Evolutionary conservation across 1,140 invertebrate genomes (phyloP).

Genomic region (Gonioctena quinquepunctata): DNA sequence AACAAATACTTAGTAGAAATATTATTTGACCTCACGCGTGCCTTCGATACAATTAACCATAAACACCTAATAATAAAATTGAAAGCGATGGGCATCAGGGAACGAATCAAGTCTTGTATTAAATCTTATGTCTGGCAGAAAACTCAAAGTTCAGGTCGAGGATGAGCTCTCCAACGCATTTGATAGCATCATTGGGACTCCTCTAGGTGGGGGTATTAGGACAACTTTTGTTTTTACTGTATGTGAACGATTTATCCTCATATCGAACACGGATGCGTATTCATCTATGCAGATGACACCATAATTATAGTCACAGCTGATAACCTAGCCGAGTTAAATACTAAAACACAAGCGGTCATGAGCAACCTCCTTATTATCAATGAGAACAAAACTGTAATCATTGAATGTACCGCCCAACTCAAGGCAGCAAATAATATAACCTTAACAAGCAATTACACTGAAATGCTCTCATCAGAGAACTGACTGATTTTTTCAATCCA

Average conservation of each 20-base stretch:
- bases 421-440: not conserved
- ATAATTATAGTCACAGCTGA: not conserved
- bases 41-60: not conserved
- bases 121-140: not conserved
- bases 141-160: slow-evolving; percentile 7
- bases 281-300: slow-evolving; percentile 5
- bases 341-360: not conserved
- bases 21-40: slow-evolving; percentile 2
- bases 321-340: not conserved
- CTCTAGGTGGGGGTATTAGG: not conserved
- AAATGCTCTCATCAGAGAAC: not conserved
- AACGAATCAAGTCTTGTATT: not conserved
- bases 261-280: not conserved
- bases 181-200: not conserved
- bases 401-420: not conserved
- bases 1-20: not conserved
- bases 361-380: not conserved
- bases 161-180: not conserved
- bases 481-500: no score
- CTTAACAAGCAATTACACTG: not conserved
- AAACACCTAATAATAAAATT: not conserved
- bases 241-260: no score
- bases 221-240: not conserved
- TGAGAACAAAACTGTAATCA: not conserved
- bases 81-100: not conserved